Evolutionary conservation across 2,888 invertebrate species (phyloP), one percentile per base, ranked within the genome.

Genomic region (Agonopterix alstromeriana): DNA sequence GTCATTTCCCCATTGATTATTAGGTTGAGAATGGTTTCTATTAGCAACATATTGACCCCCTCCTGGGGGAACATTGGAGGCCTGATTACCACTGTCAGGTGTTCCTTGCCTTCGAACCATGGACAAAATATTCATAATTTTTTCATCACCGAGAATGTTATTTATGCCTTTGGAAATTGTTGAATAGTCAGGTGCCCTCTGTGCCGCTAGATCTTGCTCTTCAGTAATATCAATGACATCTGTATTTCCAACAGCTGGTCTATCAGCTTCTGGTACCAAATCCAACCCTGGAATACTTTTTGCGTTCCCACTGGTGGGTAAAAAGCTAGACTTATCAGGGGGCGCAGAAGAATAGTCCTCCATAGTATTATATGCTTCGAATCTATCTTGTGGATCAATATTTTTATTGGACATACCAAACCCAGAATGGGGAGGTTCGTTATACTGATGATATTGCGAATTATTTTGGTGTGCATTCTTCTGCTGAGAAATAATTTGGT

Each of bases 211-310:
- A 48, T 27, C 59, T 36, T 51, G 53, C 2, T 76, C 75, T 45
- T 72, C 77, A 53, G 78, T 76, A 41, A 86, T 80, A 52, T 84
- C 82, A 56, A 83, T 74, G 10, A 84, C 69, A 48, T 82, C 80
- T 63, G 64, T 14, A 60, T 59, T 45, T 55, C 52, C 60, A 11
- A 42, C 36, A 35, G 51, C 41, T 35, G 51, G 36, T 61, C 66
- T 79, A 42, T 78, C 77, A 51, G 57, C 67, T 3, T 90, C 90
- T 54, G 85, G 87, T 8, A 93, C 92, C 52, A 94, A 87, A 85
- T 94, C 94, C 50, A 94, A 84, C 0, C 94, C 94, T 8, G 94
- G 94, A 65, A 94, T 94, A 42, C 91, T 92, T 61, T 90, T 91
- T 46, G 68, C 62, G 27, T 73, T 63, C 36, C 65, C 71, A 65